Conservation (phyloP, 2,113 vertebrate genomes). For the Anser brachyrhynchus region DNA sequence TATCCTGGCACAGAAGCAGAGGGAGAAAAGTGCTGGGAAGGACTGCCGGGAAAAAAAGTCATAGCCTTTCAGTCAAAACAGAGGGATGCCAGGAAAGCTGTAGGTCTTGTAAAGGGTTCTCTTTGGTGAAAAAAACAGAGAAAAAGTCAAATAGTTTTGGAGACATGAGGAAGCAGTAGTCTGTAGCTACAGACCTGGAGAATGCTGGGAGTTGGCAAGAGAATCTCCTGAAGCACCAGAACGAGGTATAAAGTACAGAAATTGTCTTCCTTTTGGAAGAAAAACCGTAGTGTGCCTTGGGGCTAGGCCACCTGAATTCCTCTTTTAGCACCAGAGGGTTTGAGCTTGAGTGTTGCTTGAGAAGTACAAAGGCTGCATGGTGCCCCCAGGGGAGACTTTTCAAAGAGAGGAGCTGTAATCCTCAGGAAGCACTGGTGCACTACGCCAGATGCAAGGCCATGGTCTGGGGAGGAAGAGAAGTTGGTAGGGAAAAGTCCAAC, state of each 20-base stretch:
- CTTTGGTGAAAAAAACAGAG: not conserved
- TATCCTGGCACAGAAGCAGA: slow-evolving; percentile 52
- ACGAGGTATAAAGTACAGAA: not conserved
- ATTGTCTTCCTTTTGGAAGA: not conserved
- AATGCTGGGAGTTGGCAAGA: not conserved
- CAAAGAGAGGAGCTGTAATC: not conserved
- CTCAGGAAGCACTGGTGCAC: not conserved
- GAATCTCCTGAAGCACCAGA: not conserved
- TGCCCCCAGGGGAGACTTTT: too few species aligned
- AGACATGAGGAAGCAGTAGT: not conserved
- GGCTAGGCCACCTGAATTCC: not conserved
- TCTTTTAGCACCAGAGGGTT: not conserved
- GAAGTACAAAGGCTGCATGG: not conserved
- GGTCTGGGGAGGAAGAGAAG: not conserved
- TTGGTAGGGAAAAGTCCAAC: not conserved
- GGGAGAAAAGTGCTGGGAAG: slow-evolving; percentile 8
- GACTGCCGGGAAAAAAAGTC: not conserved
- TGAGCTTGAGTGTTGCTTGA: not conserved
- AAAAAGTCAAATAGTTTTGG: not conserved
- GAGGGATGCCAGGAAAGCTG: not conserved
- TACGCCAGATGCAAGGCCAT: not conserved
- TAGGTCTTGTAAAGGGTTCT: not conserved
- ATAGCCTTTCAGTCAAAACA: slow-evolving; percentile 24
- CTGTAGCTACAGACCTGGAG: not conserved
- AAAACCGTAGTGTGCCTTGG: not conserved